Base-by-base conservation (phyloP, 2,888 invertebrate genomes). In the Drosophila heteroneura region DNA sequence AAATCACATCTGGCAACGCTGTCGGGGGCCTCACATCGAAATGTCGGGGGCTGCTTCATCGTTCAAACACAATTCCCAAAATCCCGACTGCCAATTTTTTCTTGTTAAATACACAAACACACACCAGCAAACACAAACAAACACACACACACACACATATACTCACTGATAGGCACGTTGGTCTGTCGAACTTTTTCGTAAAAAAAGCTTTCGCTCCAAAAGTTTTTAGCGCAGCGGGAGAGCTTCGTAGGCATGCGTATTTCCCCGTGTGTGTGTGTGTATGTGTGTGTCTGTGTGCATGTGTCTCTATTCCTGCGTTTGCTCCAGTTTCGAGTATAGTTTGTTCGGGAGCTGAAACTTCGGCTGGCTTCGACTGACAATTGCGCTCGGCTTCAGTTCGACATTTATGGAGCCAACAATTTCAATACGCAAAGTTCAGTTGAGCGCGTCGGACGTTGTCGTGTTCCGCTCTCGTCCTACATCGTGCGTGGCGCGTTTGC, bases 401-500 rank as follows among this genome's bases (percentile, higher is more conserved):
- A 63, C 75, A 67, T 67, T 76, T 71, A 74, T 76, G 73, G 79
- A 81, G 81, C 63, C 44, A 74, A 74, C 77, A 65, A 70, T 79
- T 91, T 91, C 78, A 92, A 91, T 92, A 91, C 89, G 88, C 82
- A 88, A 87, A 89, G 88, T 91, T 91, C 88, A 84, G 85, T 87
- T 89, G 92, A 92, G 91, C 92, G 91, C 91, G 90, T 91, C 90
- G 91, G 85, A 86, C 85, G 92, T 92, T 87, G 76, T 79, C 76
- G 79, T 74, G 41, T 71, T 59, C 54, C 70, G 72, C 82, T 75
- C 73, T 82, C 76, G 76, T 76, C 67, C 70, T 65, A 65, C 76
- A 76, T 80, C 75, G 80, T 87, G 81, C 83, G 83, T 86, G 81
- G 74, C 76, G 79, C 71, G 71, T 69, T 76, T 74, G 63, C 60